phyloP scores from a whole-genome alignment of 2,113 vertebrate species.

The Corvus hawaiiensis region DNA sequence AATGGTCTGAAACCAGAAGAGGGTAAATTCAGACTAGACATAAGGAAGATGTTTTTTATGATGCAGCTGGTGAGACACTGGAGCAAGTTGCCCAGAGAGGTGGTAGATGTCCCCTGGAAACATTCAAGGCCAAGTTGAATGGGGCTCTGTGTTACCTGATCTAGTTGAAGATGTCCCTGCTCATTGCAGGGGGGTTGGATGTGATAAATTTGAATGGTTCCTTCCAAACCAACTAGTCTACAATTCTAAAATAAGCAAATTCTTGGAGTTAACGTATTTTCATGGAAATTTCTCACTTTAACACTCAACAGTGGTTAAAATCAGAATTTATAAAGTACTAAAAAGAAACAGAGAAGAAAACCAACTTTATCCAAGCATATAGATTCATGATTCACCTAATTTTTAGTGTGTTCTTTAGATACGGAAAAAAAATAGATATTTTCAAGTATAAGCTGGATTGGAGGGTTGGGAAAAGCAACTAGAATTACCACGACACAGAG shows the following conservation, averaged over 20 bases:
- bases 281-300: neutral
- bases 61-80: fast-evolving
- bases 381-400: neutral
- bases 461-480: neutral
- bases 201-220: neutral
- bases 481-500: neutral
- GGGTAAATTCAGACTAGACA: neutral
- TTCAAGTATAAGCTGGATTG: neutral
- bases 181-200: fast-evolving
- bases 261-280: neutral
- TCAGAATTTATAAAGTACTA: neutral
- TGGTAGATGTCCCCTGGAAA: neutral
- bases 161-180: neutral
- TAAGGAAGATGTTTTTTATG: neutral
- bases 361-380: neutral
- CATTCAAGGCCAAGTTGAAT: neutral
- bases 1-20: neutral
- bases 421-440: neutral
- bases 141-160: neutral
- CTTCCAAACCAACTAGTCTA: neutral
- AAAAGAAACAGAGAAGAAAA: neutral
- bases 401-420: neutral
- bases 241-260: neutral
- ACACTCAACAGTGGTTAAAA: neutral
- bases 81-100: neutral